Evolutionary conservation across 2,888 invertebrate species (phyloP).

Genomic region (Seira ritae): DNA sequence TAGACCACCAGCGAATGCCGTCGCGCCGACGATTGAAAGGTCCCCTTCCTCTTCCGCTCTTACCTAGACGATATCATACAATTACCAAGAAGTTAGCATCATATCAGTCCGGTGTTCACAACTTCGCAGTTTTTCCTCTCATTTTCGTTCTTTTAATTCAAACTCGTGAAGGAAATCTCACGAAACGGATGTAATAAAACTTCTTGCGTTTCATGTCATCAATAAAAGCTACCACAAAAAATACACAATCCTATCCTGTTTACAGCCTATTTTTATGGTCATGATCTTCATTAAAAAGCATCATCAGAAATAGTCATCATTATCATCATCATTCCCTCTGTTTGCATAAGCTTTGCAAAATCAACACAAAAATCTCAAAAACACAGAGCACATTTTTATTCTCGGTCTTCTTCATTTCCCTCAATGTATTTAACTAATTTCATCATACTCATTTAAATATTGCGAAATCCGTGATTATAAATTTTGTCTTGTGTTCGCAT

Average conservation of each 20-base stretch:
- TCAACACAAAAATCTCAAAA: conserved; percentile 21
- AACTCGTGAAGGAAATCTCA: background rate
- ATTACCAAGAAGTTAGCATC: no score
- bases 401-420: conserved; percentile 19
- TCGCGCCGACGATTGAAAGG: conserved; percentile 72
- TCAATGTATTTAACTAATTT: no score
- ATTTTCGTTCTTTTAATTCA: background rate
- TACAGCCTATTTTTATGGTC: conserved; percentile 53
- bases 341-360: no score
- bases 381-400: no score
- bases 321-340: background rate
- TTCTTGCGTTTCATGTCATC: conserved; percentile 40
- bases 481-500: conserved; percentile 15
- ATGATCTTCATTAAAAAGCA: conserved; percentile 61
- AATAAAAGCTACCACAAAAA: conserved; percentile 37
- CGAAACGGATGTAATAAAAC: background rate
- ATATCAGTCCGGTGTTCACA: no score
- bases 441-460: no score
- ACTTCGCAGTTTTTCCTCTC: no score
- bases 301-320: no score
- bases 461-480: conserved; percentile 42
- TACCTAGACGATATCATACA: conserved; percentile 59
- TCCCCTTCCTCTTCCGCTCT: conserved; percentile 73
- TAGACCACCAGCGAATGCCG: conserved; percentile 80
- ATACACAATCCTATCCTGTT: conserved; percentile 13